Base-by-base conservation (phyloP, 2,888 invertebrate genomes). In the Chalcosyrphus nemorum region DNA sequence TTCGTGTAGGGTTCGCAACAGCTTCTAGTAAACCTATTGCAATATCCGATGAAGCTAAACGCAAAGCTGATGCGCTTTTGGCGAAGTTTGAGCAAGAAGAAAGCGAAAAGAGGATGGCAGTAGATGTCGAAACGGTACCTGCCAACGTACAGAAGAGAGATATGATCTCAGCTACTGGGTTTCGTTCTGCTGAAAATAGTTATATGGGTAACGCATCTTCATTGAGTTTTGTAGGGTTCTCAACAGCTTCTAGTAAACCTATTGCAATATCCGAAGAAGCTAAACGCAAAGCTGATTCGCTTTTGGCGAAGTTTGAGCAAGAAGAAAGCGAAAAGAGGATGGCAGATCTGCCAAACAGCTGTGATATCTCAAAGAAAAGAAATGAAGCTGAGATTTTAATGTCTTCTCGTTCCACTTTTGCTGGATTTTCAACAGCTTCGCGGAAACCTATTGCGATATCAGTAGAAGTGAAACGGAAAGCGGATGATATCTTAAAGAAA, bases 371-470 rank as follows among this genome's bases (percentile, higher is more conserved):
- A 13, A 38, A n/a, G n/a, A 13, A 11, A 56, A 1, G 6, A 4
- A 2, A 29, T 21, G 1, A 5, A 17, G 29, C 24, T 7, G 4
- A 35, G 17, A 56, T 19, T 32, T 2, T 3, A 1, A 11, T 11
- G n/a, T 35, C 35, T 2, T 4, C 65, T 47, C 72, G 6, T 29
- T 19, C 17, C 24, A 29, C 11, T 13, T 56, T 56, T 5, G 4
- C 35, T 17, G 86, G 72, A 0, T 87, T 87, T 54, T 70, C 57
- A 45, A 87, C 87, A 4, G 87, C 86, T 0, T 86, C 86, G 1
- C 74, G 45, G 29, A 88, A 87, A 63, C n/a, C 41, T n/a, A 81
- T 87, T 2, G 27, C 17, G n/a, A 81, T 86, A 13, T 86, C 87
- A 0, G 61, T 68, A 1, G 78, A 88, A 15, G 82, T 86, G 3